These are phyloP conservation scores for Pogonomyrmex barbatus DNA, from an alignment of 1,140 invertebrate genomes.

Conservation along the genomic window DNA sequence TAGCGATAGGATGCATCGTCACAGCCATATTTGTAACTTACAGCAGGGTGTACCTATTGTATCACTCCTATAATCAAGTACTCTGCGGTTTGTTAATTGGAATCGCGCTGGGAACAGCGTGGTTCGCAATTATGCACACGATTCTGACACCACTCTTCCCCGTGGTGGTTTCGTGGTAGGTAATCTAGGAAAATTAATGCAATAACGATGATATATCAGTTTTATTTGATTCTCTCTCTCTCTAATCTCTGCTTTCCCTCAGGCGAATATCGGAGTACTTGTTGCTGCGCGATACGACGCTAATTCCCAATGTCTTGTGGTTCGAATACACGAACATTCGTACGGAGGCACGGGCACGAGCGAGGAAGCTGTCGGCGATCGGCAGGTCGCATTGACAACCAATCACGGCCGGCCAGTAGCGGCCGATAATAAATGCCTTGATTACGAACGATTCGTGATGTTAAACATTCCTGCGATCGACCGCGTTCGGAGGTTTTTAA, in stretches of 20 bases:
- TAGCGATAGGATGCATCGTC: conserved; percentile 88
- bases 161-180: conserved; percentile 94
- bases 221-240: neutral
- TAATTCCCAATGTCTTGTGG: conserved; percentile 97
- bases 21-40: conserved; percentile 89
- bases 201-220: neutral
- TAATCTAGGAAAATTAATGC: conserved; percentile 66
- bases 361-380: conserved; percentile 93
- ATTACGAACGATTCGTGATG: conserved; percentile 25
- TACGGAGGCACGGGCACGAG: conserved; percentile 92
- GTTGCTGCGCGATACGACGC: conserved; percentile 94
- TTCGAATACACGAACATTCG: conserved; percentile 97
- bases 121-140: conserved; percentile 93
- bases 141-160: conserved; percentile 95
- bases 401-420: conserved; percentile 81
- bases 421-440: conserved; percentile 70
- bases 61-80: conserved; percentile 95
- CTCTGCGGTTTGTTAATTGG: conserved; percentile 92
- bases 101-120: conserved; percentile 89
- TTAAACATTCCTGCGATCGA: conserved; percentile 45
- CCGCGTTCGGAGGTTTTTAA: neutral
- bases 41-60: conserved; percentile 93
- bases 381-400: conserved; percentile 93
- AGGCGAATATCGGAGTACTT: conserved; percentile 95
- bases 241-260: conserved; percentile 76